Percentiles rank a stretch among this genome's conserved stretches.
Evolutionary conservation across 2,113 vertebrate genomes (phyloP).

Genomic region (Otus sunia): DNA sequence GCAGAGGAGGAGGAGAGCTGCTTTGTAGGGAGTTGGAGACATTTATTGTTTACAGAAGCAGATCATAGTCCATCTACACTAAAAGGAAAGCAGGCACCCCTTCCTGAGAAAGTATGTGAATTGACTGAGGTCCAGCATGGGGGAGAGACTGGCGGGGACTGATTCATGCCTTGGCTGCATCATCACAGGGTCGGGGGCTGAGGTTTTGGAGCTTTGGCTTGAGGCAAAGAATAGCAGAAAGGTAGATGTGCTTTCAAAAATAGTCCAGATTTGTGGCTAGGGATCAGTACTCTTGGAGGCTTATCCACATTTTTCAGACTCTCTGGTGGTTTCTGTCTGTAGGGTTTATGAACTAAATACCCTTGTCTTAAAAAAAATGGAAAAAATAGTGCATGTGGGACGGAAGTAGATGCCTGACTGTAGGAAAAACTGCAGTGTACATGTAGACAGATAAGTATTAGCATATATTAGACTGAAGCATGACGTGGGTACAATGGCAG

Average conservation of each 20-base stretch:
- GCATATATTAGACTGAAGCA: not conserved
- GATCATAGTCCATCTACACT: not conserved
- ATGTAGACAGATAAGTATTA: constrained; percentile 3
- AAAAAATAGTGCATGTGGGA: not conserved
- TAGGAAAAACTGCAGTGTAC: not conserved
- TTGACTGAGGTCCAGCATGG: constrained; percentile 1
- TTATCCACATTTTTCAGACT: constrained; percentile 46
- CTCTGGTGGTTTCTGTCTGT: constrained; percentile 47
- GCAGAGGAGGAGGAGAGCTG: not conserved
- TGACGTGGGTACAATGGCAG: not conserved
- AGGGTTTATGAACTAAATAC: constrained; percentile 34
- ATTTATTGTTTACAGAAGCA: constrained; percentile 51
- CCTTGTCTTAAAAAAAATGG: not conserved
- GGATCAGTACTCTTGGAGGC: constrained; percentile 43
- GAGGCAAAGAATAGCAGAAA: constrained; percentile 48
- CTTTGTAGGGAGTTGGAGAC: not conserved
- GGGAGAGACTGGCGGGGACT: not conserved
- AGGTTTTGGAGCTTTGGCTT: constrained; percentile 27
- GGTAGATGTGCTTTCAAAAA: constrained; percentile 54
- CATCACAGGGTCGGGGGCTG: not conserved
- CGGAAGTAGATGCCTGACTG: not conserved
- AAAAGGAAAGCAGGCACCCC: constrained; percentile 8
- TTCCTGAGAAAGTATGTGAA: constrained; percentile 46
- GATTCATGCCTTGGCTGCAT: constrained; percentile 53
- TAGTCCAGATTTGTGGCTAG: constrained; percentile 43